These are phyloP conservation scores for Chironomus striatipennis DNA, from an alignment of 1,140 invertebrate species.

Conservation along the genomic window DNA sequence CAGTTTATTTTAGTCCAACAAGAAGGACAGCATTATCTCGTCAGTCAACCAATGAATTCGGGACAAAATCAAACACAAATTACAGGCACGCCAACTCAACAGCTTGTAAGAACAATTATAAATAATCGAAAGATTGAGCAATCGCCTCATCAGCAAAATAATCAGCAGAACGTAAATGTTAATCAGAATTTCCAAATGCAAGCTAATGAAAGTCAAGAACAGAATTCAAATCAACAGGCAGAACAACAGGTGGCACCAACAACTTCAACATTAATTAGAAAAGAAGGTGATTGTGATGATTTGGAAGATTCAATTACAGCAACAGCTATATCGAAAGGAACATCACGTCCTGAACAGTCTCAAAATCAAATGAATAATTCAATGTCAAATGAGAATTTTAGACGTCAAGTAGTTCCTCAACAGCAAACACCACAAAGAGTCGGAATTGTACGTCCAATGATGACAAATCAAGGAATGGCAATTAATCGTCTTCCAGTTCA, in stretches of 20 bases:
- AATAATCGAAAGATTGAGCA: too few species aligned
- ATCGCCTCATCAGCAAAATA: background rate
- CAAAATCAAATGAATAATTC: background rate
- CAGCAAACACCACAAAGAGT: background rate
- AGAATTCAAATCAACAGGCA: background rate
- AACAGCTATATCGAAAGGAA: background rate
- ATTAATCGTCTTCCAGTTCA: constrained; percentile 26
- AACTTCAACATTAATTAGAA: background rate
- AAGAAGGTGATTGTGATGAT: constrained; percentile 19
- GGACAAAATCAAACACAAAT: background rate
- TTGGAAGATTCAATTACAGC: constrained; percentile 8
- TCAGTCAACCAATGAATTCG: background rate
- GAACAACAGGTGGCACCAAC: background rate
- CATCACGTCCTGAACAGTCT: background rate
- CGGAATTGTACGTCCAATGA: background rate
- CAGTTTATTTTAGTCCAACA: background rate
- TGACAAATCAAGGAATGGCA: background rate
- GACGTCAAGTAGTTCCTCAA: background rate
- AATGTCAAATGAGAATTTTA: background rate
- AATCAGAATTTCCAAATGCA: background rate
- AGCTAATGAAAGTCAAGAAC: background rate
- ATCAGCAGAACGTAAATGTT: background rate
- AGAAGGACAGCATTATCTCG: background rate
- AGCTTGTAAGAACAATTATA: background rate
- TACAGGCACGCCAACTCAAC: background rate